phyloP scores from a whole-genome alignment of 1,140 invertebrate genomes.

The Drosophila novamexicana region DNA sequence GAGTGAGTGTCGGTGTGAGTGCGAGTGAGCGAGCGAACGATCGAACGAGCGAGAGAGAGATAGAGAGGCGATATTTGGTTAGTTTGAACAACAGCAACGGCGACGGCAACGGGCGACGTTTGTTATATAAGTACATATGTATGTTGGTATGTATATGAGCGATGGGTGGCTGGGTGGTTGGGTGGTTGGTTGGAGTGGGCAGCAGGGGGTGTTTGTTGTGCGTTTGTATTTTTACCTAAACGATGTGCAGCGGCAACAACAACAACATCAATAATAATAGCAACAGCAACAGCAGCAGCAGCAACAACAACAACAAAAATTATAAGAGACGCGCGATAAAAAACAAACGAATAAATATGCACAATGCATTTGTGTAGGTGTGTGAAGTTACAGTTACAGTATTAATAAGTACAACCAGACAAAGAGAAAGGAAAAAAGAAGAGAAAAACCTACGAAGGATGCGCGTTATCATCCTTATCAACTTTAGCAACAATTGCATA shows the following conservation, averaged over 20 bases:
- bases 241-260: slow-evolving; percentile 50
- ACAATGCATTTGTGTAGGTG: slow-evolving; percentile 21
- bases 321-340: slow-evolving; percentile 2
- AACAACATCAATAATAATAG: slow-evolving; percentile 56
- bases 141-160: neutral
- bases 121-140: slow-evolving; percentile 23
- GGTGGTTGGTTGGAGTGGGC: too few species aligned
- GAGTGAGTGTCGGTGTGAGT: slow-evolving; percentile 33
- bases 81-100: slow-evolving; percentile 32
- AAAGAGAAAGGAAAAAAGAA: neutral
- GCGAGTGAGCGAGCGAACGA: slow-evolving; percentile 29
- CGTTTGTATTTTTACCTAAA: neutral
- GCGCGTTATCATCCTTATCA: neutral
- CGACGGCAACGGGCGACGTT: slow-evolving; percentile 26
- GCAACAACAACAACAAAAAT: slow-evolving; percentile 18
- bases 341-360: slow-evolving; percentile 3
- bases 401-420: slow-evolving; percentile 27
- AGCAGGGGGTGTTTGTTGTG: neutral
- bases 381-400: slow-evolving; percentile 1
- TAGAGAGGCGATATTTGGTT: slow-evolving; percentile 22
- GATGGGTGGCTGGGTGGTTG: neutral
- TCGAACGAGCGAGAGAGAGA: slow-evolving; percentile 11
- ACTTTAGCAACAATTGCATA: neutral
- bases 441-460: neutral
- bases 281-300: neutral